Evolutionary conservation across 1,140 invertebrate genomes (phyloP).

Genomic region (Cotesia typhae): DNA sequence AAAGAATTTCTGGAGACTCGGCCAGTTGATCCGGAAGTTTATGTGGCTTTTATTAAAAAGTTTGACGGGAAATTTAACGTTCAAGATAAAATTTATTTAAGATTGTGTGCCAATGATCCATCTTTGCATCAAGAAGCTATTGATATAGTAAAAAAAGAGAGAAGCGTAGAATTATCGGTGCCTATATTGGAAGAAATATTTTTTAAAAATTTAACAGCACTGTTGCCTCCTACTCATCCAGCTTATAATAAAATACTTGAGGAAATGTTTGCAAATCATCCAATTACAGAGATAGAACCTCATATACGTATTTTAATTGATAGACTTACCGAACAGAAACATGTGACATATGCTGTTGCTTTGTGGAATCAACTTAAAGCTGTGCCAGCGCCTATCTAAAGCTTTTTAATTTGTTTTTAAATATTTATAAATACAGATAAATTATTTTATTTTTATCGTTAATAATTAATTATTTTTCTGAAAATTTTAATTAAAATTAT

Average conservation of each 20-base stretch:
- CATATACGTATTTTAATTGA: slow-evolving; percentile 55
- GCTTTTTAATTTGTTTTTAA: slow-evolving; percentile 57
- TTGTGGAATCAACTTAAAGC: slow-evolving; percentile 56
- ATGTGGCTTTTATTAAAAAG: slow-evolving; percentile 51
- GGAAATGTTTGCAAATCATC: slow-evolving; percentile 56
- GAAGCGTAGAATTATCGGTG: slow-evolving; percentile 42
- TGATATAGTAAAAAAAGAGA: slow-evolving; percentile 47
- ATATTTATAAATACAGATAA: slow-evolving; percentile 51
- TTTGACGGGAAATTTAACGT: slow-evolving; percentile 43
- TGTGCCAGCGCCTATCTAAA: slow-evolving; percentile 56
- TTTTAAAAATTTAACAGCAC: slow-evolving; percentile 56
- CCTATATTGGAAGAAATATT: slow-evolving; percentile 59
- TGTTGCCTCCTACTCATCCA: slow-evolving; percentile 55
- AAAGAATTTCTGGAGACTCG: slow-evolving; percentile 50
- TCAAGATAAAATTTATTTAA: slow-evolving; percentile 54
- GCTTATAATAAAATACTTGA: slow-evolving; percentile 58
- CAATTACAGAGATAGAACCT: slow-evolving; percentile 48
- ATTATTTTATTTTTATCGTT: slow-evolving; percentile 26
- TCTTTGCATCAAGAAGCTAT: slow-evolving; percentile 53
- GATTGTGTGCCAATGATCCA: slow-evolving; percentile 49
- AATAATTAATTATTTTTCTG: too few relatives aligned
- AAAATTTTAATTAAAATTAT: too few relatives aligned
- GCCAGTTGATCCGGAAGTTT: slow-evolving; percentile 44
- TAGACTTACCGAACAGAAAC: slow-evolving; percentile 54
- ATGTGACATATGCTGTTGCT: slow-evolving; percentile 56